These are phyloP conservation scores for Lapara coniferarum DNA, from an alignment of 2,888 invertebrate species.

Conservation along the genomic window DNA sequence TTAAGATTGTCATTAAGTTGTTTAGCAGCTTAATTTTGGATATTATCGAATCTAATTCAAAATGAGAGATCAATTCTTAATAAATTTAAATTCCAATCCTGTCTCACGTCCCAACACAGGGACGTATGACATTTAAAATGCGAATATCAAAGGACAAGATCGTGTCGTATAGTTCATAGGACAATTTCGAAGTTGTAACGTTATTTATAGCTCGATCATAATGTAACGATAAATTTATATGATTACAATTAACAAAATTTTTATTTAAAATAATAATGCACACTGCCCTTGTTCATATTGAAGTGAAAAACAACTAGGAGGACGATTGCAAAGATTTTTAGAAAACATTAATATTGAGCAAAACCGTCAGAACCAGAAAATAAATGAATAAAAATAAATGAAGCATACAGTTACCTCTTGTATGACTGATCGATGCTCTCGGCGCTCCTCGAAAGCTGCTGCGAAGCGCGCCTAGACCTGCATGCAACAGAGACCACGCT, in stretches of 20 bases:
- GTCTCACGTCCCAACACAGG: neutral
- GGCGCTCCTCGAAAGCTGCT: conserved; percentile 89
- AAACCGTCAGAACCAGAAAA: conserved; percentile 10
- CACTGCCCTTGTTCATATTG: neutral
- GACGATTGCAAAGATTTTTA: neutral
- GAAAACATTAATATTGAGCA: neutral
- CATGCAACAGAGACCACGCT: conserved; percentile 82
- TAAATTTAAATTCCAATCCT: neutral
- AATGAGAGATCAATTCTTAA: neutral
- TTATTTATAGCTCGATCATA: neutral
- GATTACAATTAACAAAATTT: neutral
- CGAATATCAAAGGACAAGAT: conserved; percentile 26
- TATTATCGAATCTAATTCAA: neutral
- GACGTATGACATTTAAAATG: conserved; percentile 12
- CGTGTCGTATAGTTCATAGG: conserved; percentile 32
- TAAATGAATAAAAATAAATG: conserved; percentile 26
- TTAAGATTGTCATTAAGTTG: neutral
- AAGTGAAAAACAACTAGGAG: too few relatives aligned
- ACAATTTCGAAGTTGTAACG: conserved; percentile 12
- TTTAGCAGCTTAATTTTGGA: neutral
- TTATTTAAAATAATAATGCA: neutral
- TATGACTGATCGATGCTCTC: conserved; percentile 85
- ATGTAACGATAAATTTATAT: neutral
- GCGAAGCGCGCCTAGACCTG: conserved; percentile 95
- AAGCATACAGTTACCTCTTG: conserved; percentile 79